Conservation (phyloP, 2,797 vertebrate genomes). For the Neosalanx taihuensis region DNA sequence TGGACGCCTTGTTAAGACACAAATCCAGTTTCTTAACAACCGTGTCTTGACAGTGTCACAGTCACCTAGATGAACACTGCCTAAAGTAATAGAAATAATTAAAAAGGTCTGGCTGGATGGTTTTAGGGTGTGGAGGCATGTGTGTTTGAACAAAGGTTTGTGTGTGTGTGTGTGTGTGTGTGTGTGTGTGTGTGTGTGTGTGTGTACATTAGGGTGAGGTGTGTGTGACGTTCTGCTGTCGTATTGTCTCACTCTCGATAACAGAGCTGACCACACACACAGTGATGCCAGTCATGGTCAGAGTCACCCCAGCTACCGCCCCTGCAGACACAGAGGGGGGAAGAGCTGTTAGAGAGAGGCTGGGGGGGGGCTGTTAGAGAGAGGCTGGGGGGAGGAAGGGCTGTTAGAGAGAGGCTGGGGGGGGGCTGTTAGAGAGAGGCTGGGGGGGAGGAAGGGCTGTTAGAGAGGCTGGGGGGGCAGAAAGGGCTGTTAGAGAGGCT, state of each 20-base stretch:
- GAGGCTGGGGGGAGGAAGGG: no score
- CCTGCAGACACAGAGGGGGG: slow-evolving; percentile 58
- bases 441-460: no score
- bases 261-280: slow-evolving; percentile 82
- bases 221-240: slow-evolving; percentile 1
- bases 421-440: background rate
- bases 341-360: background rate
- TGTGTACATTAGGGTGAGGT: slow-evolving; percentile 1
- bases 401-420: no score
- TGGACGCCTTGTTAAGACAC: no score
- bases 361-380: no score
- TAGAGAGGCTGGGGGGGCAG: slow-evolving; percentile 70
- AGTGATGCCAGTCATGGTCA: slow-evolving; percentile 78
- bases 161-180: background rate
- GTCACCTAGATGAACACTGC: no score
- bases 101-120: background rate
- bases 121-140: background rate
- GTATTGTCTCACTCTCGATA: slow-evolving; percentile 32
- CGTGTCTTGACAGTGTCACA: no score
- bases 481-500: slow-evolving; percentile 30
- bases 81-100: background rate
- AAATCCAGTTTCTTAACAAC: no score
- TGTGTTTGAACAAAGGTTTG: background rate
- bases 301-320: slow-evolving; percentile 82
- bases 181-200: background rate